Percentiles rank a stretch among this genome's conserved stretches.
These are phyloP conservation scores for Heliornis fulica DNA, from an alignment of 2,113 vertebrate genomes.

Conservation along the genomic window DNA sequence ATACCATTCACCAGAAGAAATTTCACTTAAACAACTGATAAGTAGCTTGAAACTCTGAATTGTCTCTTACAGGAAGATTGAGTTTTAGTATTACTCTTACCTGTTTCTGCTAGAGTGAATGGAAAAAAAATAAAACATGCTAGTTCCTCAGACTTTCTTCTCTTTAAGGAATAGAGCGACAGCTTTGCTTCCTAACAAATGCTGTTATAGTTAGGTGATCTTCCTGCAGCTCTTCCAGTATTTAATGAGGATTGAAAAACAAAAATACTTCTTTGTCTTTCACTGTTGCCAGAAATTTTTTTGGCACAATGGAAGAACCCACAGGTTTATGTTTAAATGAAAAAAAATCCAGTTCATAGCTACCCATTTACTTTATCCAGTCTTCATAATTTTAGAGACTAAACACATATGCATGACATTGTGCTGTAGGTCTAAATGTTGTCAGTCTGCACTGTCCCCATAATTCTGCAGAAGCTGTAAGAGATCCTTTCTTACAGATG, in stretches of 20 bases:
- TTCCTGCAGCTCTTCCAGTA: background rate
- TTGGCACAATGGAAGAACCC: slow-evolving; percentile 5
- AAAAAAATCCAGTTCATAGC: background rate
- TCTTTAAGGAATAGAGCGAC: background rate
- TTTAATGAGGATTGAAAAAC: background rate
- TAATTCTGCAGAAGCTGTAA: background rate
- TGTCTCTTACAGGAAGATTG: background rate
- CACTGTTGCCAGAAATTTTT: slow-evolving; percentile 11
- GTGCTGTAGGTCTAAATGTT: background rate
- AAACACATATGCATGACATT: background rate
- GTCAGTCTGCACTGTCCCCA: background rate
- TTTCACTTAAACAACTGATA: background rate
- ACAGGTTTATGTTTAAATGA: background rate
- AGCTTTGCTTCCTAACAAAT: background rate
- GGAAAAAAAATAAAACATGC: background rate
- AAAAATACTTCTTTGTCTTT: background rate
- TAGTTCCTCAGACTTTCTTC: background rate
- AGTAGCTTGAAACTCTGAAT: background rate
- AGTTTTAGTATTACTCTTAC: background rate
- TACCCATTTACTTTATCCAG: background rate
- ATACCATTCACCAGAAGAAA: background rate
- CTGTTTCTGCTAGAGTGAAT: background rate
- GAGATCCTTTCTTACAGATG: background rate
- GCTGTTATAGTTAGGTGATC: background rate
- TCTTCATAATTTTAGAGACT: background rate